Base-by-base conservation (phyloP, 2,888 invertebrate species). In the Noctua fimbriata region DNA sequence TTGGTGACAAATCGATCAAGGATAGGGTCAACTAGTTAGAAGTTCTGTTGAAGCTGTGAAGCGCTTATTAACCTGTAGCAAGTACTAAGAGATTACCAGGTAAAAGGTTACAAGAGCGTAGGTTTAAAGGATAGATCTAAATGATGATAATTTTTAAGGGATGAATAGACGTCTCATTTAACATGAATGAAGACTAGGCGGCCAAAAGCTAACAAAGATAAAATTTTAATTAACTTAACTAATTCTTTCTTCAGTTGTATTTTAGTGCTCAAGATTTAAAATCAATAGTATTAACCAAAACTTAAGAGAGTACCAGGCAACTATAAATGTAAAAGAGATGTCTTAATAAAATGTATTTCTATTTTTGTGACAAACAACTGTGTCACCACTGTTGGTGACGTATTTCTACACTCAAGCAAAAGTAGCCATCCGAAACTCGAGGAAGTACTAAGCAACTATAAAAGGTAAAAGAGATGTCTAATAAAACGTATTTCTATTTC, bases 381-480 rank as follows among this genome's bases (percentile, higher is more conserved):
- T 96, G 96, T 95, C 96, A 90, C 95, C 96, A 84, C 91, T 94
- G 76, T 90, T 94, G 83, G 93, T 91, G 87, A 89, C 92, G 76
- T 36, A 58, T 58, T 41, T 41, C 16, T n/a, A 55, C 28, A 28
- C 44, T 24, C 3, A 63, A 28, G 1, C 41, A 49, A 14, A 14
- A 52, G 18, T 52, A 36, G 2, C 7, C 28, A 67, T n/a, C 1
- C 28, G 5, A 60, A 21, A 14, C n/a, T 44, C 24, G 18, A 28
- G 24, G 21, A n/a, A 44, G 4, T 49, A 44, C 55, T 36, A 70
- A 32, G 66, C 24, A 67, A 52, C 6, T 52, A 60, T 36, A 28
- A 66, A 70, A n/a, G 44, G 41, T 28, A 36, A 52, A 10, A 66
- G 58, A 55, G 49, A n/a, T 70, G 7, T 66, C 32, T 69, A 52